phyloP scores from a whole-genome alignment of 1,140 invertebrate species.

The Caenorhabditis remanei region DNA sequence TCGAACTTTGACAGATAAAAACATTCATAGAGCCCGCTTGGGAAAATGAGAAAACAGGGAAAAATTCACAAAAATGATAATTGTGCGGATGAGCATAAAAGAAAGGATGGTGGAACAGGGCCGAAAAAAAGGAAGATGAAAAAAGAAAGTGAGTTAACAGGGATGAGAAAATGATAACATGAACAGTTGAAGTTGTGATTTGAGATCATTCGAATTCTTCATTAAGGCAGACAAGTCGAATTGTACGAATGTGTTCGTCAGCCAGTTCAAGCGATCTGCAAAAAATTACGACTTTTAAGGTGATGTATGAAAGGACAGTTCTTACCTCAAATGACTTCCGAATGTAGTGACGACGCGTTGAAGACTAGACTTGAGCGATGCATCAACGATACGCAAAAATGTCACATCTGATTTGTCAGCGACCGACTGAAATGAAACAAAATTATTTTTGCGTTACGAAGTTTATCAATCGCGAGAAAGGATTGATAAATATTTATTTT shows the following conservation, averaged over 20 bases:
- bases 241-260: constrained; percentile 11
- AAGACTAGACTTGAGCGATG: constrained; percentile 27
- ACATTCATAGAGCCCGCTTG: background rate
- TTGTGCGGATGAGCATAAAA: background rate
- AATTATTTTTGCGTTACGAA: constrained; percentile 5
- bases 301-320: background rate
- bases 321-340: constrained; percentile 27
- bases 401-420: constrained; percentile 55
- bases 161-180: constrained; percentile 32
- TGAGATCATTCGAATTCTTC: constrained; percentile 12
- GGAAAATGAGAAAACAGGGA: background rate
- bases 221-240: constrained; percentile 1
- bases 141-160: background rate
- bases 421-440: constrained; percentile 40
- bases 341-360: constrained; percentile 23
- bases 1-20: background rate
- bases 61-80: constrained; percentile 8
- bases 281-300: background rate
- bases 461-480: background rate
- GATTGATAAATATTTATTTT: background rate
- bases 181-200: background rate
- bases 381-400: constrained; percentile 33
- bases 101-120: background rate
- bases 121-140: background rate
- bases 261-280: constrained; percentile 38